Evolutionary conservation across 2,888 invertebrate species (phyloP).

Genomic region (Taphrorychus bicolor): DNA sequence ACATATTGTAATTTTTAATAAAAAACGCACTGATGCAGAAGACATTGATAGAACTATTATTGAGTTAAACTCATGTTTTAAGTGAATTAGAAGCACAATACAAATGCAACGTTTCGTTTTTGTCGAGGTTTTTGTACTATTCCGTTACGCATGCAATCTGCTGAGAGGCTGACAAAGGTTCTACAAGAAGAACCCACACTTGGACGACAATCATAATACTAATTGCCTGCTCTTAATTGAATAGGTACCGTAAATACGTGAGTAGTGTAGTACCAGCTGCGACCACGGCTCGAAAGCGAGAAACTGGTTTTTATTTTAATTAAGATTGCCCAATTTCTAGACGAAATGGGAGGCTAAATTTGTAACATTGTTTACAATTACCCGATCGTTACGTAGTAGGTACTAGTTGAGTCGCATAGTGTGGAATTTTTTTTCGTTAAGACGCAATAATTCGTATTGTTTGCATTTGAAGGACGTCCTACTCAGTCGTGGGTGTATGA

Average conservation of each 20-base stretch:
- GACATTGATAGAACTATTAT: too few relatives aligned
- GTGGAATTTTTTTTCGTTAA: not conserved
- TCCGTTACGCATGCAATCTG: too few relatives aligned
- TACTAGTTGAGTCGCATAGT: not conserved
- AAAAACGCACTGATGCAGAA: too few relatives aligned
- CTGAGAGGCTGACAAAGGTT: not conserved
- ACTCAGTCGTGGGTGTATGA: too few relatives aligned
- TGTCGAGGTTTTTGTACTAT: too few relatives aligned
- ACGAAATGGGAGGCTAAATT: not conserved
- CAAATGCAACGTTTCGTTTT: too few relatives aligned
- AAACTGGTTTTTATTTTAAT: constrained; percentile 29
- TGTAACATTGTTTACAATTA: not conserved
- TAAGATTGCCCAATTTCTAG: constrained; percentile 8
- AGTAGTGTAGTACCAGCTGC: not conserved
- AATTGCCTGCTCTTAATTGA: not conserved
- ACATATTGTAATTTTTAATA: too few relatives aligned
- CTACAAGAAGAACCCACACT: not conserved
- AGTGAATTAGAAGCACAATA: too few relatives aligned
- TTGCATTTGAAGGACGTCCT: not conserved
- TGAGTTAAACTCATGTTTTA: too few relatives aligned
- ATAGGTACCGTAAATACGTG: not conserved
- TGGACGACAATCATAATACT: not conserved
- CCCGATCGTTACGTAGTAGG: not conserved
- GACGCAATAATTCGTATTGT: not conserved
- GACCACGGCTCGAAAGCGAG: not conserved